A percentile compares a stretch with the other conserved stretches of the same genome.
These are phyloP conservation scores for Scytalopus superciliaris DNA, from an alignment of 2,113 vertebrate species.

Conservation along the genomic window DNA sequence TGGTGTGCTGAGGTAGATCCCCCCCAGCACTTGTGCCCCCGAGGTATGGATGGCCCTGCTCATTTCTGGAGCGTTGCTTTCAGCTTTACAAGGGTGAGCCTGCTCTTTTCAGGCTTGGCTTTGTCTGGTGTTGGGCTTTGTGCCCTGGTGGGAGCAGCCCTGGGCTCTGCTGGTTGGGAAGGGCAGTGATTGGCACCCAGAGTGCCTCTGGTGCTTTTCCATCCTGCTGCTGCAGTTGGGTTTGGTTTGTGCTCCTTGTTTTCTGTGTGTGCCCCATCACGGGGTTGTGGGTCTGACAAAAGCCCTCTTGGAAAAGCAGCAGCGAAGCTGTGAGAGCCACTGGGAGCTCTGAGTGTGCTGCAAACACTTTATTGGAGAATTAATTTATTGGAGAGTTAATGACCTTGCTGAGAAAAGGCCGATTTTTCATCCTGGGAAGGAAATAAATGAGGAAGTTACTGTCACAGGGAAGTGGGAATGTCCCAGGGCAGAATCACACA, in stretches of 20 bases:
- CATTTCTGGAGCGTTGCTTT: rapidly evolving
- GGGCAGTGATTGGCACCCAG: neutral
- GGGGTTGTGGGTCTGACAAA: neutral
- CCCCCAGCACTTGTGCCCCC: rapidly evolving
- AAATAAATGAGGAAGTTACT: neutral
- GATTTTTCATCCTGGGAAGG: neutral
- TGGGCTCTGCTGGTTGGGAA: neutral
- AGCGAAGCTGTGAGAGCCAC: neutral
- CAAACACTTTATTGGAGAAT: neutral
- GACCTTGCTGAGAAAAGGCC: neutral
- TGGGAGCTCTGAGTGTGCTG: neutral
- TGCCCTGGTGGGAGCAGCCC: rapidly evolving
- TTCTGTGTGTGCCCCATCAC: rapidly evolving
- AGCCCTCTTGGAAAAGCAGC: rapidly evolving
- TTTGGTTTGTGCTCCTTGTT: neutral
- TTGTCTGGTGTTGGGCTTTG: rapidly evolving
- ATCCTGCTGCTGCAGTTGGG: neutral
- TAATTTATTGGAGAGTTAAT: neutral
- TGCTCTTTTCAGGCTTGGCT: neutral
- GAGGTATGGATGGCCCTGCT: neutral
- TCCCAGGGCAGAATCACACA: neutral
- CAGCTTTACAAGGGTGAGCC: neutral
- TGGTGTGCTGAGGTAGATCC: neutral
- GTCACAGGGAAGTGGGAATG: neutral
- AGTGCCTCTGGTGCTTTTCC: neutral